Percentiles rank a stretch among this genome's conserved stretches.
Evolutionary conservation across 2,888 invertebrate genomes (phyloP).

Genomic region (Hydrotaea diabolus): DNA sequence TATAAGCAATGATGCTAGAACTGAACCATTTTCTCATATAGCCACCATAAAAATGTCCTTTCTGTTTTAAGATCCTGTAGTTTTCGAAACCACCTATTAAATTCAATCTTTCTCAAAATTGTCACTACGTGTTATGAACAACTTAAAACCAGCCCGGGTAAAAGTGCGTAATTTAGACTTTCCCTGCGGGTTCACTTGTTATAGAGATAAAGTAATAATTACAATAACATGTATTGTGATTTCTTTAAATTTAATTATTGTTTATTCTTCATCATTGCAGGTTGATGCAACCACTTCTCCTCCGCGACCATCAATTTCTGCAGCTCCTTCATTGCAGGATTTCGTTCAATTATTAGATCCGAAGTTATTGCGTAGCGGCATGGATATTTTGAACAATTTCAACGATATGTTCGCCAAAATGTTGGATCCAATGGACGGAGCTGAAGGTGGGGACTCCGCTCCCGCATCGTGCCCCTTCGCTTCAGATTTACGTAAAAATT

Average conservation of each 20-base stretch:
- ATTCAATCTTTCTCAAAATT: no score
- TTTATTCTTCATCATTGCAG: not conserved
- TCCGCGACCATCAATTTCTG: constrained; percentile 13
- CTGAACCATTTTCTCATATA: no score
- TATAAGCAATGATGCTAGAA: no score
- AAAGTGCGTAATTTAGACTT: no score
- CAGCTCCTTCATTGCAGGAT: constrained; percentile 69
- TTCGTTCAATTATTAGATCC: constrained; percentile 76
- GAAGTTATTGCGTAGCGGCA: constrained; percentile 77
- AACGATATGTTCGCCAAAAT: constrained; percentile 80
- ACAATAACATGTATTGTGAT: no score
- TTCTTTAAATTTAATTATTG: not conserved
- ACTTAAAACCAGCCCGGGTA: no score
- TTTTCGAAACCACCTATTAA: no score
- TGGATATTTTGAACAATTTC: constrained; percentile 79
- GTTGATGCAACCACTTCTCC: constrained; percentile 29
- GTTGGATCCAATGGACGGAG: constrained; percentile 75
- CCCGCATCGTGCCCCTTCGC: constrained; percentile 12
- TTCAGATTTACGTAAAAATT: constrained; percentile 48
- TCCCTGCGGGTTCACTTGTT: no score
- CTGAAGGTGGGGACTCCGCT: constrained; percentile 29
- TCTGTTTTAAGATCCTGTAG: no score
- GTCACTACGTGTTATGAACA: no score
- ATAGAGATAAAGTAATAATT: no score
- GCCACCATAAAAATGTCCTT: no score